Evolutionary conservation across 1,140 invertebrate species (phyloP), one percentile per base, ranked within the genome.

Genomic region (Conus ventricosus): DNA sequence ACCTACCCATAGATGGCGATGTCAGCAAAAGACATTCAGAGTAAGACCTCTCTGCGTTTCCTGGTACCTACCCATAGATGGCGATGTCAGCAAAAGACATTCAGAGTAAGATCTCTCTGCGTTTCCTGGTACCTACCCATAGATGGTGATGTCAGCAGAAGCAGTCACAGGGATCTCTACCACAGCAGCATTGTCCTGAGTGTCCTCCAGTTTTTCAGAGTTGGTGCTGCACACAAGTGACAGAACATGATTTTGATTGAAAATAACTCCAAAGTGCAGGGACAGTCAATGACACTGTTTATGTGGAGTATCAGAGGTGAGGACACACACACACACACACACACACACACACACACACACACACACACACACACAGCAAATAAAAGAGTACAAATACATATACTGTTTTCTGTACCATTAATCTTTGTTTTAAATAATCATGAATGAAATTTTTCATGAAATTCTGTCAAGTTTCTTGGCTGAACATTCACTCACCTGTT

Each of bases 401-500:
- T 20, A 71, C 0, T 23, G 67, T 23, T 71, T 71, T 23, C 0
- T 71, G 11, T 4, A 71, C 7, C 23, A 71, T 71, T 20, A 11
- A 71, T n/a, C 11, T 23, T 7, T 71, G 0, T 71, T 6, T 71
- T 71, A 71, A 20, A n/a, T 15, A 60, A 15, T 60, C 5, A 60
- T 4, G 0, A 60, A 60, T 15, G 5, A 60, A 11, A 60, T 8
- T 15, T 13, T 11, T 60, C 57, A 60, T 60, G 57, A 15, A 60
- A 60, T 60, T 60, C 57, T 60, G 0, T 60, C 15, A 15, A 60
- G 8, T 11, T 60, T 60, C 57, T 71, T 23, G 6, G 23, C 11
- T 23, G 17, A 63, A n/a, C 67, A 71, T 20, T 20, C 17, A 84
- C 86, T 89, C 81, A 93, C 92, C 92, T 92, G 89, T 93, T 93